Percentiles rank a stretch among this genome's conserved stretches.
Evolutionary conservation across 2,888 invertebrate species (phyloP).

Genomic region (Dexiosoma caninum): DNA sequence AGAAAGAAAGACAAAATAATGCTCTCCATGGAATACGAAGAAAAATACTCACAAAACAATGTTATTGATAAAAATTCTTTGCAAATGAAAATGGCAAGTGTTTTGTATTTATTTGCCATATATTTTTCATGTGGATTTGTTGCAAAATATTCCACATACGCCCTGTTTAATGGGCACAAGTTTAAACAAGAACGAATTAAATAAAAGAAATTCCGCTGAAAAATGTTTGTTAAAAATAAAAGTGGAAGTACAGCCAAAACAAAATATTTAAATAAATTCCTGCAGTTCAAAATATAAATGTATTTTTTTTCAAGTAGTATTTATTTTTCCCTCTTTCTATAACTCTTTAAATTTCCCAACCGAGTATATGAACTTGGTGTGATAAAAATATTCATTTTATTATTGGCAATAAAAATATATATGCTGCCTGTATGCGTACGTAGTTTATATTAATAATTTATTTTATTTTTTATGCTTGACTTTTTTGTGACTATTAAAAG

Average conservation of each 20-base stretch:
- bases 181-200: not conserved
- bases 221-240: not conserved
- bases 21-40: not conserved
- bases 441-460: conserved; percentile 50
- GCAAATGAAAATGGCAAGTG: conserved; percentile 24
- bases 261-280: conserved; percentile 49
- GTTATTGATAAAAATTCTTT: conserved; percentile 49
- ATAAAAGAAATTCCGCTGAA: not conserved
- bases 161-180: not conserved
- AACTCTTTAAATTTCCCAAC: conserved; percentile 30
- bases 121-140: not conserved
- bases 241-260: not conserved
- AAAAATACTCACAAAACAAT: conserved; percentile 9
- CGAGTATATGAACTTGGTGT: conserved; percentile 40
- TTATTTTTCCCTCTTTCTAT: not conserved
- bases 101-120: not conserved
- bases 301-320: not conserved
- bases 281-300: conserved; percentile 39
- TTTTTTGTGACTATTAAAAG: not conserved
- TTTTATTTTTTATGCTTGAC: not conserved
- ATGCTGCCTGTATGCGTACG: not conserved
- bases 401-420: conserved; percentile 2
- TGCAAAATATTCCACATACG: conserved; percentile 38
- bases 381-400: conserved; percentile 20
- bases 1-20: no score